These are phyloP conservation scores for Enteromius mattozi DNA, from an alignment of 2,797 vertebrate species.

Conservation along the genomic window DNA sequence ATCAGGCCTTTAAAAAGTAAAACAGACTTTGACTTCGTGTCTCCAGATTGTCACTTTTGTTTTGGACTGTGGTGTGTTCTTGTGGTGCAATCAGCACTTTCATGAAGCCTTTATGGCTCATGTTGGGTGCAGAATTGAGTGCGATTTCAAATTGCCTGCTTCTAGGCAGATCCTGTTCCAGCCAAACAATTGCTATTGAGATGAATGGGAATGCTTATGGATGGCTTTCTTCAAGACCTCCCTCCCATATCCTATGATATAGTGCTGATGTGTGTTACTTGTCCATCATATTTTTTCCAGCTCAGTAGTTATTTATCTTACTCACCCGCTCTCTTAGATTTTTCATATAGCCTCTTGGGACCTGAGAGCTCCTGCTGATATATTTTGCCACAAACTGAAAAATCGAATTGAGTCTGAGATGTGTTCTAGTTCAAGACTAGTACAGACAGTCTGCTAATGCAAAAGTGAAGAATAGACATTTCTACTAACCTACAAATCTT, in stretches of 20 bases:
- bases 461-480: neutral
- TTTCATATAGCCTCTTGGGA: constrained; percentile 21
- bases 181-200: neutral
- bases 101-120: neutral
- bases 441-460: neutral
- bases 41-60: neutral
- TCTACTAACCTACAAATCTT: neutral
- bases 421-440: neutral
- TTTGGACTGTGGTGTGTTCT: neutral
- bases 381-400: constrained; percentile 40
- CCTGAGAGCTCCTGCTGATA: constrained; percentile 38
- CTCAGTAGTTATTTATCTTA: neutral
- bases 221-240: neutral
- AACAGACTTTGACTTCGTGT: neutral
- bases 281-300: neutral
- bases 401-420: constrained; percentile 39
- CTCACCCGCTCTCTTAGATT: neutral
- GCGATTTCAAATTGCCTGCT: neutral
- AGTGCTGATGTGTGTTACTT: neutral
- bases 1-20: neutral
- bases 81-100: too few relatives aligned
- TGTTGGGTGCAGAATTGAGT: neutral
- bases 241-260: constrained; percentile 23
- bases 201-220: neutral
- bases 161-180: neutral